Conservation (phyloP, 2,797 vertebrate species). For the Oryzias dopingdopingensis region DNA sequence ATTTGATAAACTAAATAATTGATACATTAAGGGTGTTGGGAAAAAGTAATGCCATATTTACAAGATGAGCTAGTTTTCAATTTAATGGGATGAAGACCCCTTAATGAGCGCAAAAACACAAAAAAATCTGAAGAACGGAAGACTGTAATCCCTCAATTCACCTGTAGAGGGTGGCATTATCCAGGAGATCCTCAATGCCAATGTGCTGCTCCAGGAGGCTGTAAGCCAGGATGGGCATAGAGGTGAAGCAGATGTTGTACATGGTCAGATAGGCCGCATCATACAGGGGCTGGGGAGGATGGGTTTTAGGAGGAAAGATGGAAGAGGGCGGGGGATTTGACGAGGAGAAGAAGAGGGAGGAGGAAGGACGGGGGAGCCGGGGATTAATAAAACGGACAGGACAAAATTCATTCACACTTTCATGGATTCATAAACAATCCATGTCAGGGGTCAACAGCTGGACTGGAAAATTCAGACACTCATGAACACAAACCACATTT, state of each 20-base stretch:
- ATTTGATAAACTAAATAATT: too few relatives aligned
- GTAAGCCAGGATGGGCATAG: constrained; percentile 96
- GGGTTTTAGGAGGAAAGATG: constrained; percentile 32
- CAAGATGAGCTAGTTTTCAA: too few relatives aligned
- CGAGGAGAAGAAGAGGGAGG: constrained; percentile 18
- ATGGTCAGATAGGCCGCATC: constrained; percentile 98
- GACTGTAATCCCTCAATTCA: constrained; percentile 52
- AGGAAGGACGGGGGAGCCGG: constrained; percentile 40
- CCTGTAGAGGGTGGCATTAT: constrained; percentile 92
- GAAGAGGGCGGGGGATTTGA: constrained; percentile 18
- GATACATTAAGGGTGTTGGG: too few relatives aligned
- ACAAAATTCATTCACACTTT: constrained; percentile 41
- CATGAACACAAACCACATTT: too few relatives aligned
- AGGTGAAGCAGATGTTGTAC: constrained; percentile 99
- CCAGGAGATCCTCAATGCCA: constrained; percentile 84
- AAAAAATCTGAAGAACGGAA: not conserved
- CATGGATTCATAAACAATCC: constrained; percentile 29
- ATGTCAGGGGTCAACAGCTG: not conserved
- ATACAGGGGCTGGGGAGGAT: constrained; percentile 87
- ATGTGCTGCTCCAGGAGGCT: constrained; percentile 97
- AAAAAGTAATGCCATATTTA: too few relatives aligned
- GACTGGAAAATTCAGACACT: not conserved
- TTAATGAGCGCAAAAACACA: not conserved
- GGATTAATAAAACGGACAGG: constrained; percentile 70
- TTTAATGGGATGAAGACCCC: too few relatives aligned